Conservation (phyloP, 2,113 vertebrate species). For the Parus major region DNA sequence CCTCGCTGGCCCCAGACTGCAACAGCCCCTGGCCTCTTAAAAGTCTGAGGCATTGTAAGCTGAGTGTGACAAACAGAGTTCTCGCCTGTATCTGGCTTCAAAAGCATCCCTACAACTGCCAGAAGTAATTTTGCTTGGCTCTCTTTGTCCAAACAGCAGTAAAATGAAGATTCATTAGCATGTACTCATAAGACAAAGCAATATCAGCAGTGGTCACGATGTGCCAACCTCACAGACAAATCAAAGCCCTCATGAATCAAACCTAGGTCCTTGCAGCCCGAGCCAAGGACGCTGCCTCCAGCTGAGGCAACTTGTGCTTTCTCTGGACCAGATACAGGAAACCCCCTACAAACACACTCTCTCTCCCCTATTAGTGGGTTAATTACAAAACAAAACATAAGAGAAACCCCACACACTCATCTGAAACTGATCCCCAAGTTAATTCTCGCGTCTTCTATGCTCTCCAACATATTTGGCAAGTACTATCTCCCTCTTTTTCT, state of each 20-base stretch:
- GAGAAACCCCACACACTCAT: background rate
- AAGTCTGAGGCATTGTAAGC: background rate
- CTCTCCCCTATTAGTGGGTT: fast-evolving
- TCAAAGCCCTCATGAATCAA: background rate
- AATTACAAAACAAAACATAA: background rate
- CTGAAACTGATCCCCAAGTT: background rate
- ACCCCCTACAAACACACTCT: fast-evolving
- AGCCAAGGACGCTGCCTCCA: background rate
- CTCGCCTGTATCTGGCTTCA: background rate
- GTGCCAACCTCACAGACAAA: background rate
- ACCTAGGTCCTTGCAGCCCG: background rate
- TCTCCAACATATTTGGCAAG: background rate
- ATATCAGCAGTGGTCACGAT: background rate
- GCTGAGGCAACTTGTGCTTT: background rate
- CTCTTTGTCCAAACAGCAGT: background rate
- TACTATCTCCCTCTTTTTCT: background rate
- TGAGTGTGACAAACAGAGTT: background rate
- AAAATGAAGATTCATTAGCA: background rate
- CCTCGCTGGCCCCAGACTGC: background rate
- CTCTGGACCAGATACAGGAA: background rate
- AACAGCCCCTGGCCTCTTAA: background rate
- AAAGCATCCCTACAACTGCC: background rate
- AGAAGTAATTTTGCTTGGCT: background rate
- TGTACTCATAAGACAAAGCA: background rate
- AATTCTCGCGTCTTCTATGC: background rate